Evolutionary conservation across 2,888 invertebrate species (phyloP).

Genomic region (Ectemnius lituratus): DNA sequence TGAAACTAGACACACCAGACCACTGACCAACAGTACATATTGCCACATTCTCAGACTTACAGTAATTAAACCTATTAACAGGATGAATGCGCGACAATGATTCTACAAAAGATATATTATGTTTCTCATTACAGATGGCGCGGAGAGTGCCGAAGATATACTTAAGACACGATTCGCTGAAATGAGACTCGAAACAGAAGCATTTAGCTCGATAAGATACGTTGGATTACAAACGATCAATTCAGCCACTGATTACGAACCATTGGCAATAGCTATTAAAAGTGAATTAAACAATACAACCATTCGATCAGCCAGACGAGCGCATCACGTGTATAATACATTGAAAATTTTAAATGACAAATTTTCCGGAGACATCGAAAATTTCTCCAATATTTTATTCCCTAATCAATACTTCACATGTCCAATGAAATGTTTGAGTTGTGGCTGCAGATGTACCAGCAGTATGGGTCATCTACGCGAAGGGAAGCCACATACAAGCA

Average conservation of each 20-base stretch:
- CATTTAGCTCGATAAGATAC: constrained; percentile 86
- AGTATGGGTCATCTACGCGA: constrained; percentile 85
- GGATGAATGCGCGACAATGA: background rate
- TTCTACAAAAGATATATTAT: constrained; percentile 27
- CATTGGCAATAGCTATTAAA: constrained; percentile 81
- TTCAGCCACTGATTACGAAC: constrained; percentile 81
- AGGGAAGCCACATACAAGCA: constrained; percentile 80
- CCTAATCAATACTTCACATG: constrained; percentile 91
- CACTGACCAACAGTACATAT: constrained; percentile 80
- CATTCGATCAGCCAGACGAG: constrained; percentile 85
- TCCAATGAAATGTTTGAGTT: constrained; percentile 84
- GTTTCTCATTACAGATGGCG: constrained; percentile 75
- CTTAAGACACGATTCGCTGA: constrained; percentile 82
- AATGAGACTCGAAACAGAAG: constrained; percentile 83
- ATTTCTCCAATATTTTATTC: constrained; percentile 82
- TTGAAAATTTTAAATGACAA: constrained; percentile 87
- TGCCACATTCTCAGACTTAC: constrained; percentile 53
- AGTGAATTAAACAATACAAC: constrained; percentile 84
- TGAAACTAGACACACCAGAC: constrained; percentile 86
- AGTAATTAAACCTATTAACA: constrained; percentile 50
- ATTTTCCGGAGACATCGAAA: constrained; percentile 84
- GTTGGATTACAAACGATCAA: constrained; percentile 81
- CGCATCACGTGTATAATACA: constrained; percentile 84
- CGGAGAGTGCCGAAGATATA: constrained; percentile 82
- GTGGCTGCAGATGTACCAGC: constrained; percentile 82